These are phyloP conservation scores for Esox lucius DNA, from an alignment of 2,797 vertebrate species.

Conservation along the genomic window DNA sequence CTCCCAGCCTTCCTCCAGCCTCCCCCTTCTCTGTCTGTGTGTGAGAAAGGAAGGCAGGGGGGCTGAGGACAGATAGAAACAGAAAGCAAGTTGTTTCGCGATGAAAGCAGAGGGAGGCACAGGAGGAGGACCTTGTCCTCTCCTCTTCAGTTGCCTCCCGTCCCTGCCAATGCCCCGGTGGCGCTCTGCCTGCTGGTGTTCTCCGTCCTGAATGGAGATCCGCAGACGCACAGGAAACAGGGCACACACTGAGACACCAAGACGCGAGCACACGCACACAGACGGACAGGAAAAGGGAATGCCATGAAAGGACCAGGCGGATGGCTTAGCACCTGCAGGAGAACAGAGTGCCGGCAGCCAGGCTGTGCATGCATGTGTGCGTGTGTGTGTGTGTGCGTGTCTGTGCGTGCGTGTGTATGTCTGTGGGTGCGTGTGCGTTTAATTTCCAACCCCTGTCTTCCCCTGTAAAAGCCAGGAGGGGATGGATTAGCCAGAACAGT, in stretches of 20 bases:
- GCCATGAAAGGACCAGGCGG: constrained; percentile 84
- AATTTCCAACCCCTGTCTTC: constrained; percentile 73
- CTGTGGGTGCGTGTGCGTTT: constrained; percentile 57
- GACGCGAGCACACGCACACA: constrained; percentile 54
- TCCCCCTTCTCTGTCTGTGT: constrained; percentile 26
- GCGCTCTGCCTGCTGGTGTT: constrained; percentile 81
- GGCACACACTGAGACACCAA: no score
- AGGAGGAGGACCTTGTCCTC: constrained; percentile 3
- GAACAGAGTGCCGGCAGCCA: constrained; percentile 77
- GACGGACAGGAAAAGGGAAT: constrained; percentile 85
- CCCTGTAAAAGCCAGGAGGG: constrained; percentile 80
- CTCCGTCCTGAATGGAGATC: constrained; percentile 80
- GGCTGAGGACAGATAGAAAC: constrained; percentile 63
- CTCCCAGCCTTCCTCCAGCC: background rate
- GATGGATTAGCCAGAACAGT: constrained; percentile 80
- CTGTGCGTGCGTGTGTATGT: constrained; percentile 45
- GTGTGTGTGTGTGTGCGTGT: constrained; percentile 26
- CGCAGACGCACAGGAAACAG: constrained; percentile 67
- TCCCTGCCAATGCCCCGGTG: no score
- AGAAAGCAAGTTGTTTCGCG: constrained; percentile 75
- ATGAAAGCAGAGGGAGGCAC: constrained; percentile 71
- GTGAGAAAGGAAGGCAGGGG: constrained; percentile 56
- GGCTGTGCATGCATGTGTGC: constrained; percentile 62
- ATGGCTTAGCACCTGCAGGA: constrained; percentile 82
- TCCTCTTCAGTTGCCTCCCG: no score